phyloP scores from a whole-genome alignment of 2,113 vertebrate species.

The Atherinomorus stipes region DNA sequence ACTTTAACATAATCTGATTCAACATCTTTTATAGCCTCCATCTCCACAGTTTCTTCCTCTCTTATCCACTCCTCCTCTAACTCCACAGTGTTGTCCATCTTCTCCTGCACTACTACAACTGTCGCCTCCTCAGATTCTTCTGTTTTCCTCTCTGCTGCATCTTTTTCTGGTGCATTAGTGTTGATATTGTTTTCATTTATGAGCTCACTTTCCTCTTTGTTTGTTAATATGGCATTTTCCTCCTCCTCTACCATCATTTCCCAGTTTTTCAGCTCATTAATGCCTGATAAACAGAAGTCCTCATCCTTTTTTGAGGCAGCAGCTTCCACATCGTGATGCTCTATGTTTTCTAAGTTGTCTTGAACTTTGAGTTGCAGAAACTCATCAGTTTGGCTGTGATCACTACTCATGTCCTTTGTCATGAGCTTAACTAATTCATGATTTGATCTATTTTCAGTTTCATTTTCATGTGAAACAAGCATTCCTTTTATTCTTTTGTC shows the following conservation, averaged over 20 bases:
- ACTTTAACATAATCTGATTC: conserved; percentile 1
- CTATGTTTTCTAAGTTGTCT: background rate
- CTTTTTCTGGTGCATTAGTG: background rate
- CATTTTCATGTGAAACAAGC: background rate
- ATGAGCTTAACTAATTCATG: background rate
- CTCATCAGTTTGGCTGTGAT: background rate
- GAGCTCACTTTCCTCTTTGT: conserved; percentile 1
- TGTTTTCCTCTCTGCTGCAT: background rate
- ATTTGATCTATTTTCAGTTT: conserved; percentile 4
- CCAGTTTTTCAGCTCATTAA: conserved; percentile 38
- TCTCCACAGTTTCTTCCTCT: background rate
- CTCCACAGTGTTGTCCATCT: background rate
- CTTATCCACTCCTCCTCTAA: background rate
- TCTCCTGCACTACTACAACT: conserved; percentile 3
- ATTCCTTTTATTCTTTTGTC: conserved; percentile 1
- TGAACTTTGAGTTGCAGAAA: background rate
- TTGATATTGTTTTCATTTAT: background rate
- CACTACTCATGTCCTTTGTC: background rate
- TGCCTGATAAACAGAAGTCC: conserved; percentile 2
- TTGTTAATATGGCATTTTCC: conserved; percentile 37
- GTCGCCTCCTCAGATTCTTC: background rate
- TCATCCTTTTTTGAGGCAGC: background rate
- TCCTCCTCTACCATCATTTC: conserved; percentile 69
- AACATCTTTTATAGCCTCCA: background rate
- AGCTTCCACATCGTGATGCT: conserved; percentile 12